A percentile compares a stretch with the other conserved stretches of the same genome.
Evolutionary conservation across 2,797 vertebrate species (phyloP).

Genomic region (Argyrosomus regius): DNA sequence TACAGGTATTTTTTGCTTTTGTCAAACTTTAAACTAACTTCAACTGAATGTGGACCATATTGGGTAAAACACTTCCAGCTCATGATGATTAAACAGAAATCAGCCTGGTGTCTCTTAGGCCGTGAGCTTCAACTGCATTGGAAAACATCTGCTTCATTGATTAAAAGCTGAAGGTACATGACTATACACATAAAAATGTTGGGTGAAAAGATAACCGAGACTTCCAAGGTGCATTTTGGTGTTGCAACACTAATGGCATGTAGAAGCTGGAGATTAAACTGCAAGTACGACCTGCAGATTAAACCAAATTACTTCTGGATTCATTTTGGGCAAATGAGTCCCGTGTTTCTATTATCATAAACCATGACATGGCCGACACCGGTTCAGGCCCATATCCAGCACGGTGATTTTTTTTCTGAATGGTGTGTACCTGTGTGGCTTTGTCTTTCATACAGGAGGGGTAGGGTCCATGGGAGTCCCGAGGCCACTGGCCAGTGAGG

Average conservation of each 20-base stretch:
- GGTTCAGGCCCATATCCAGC: background rate
- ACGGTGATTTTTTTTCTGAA: background rate
- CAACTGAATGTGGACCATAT: background rate
- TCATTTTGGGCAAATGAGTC: background rate
- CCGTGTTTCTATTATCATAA: background rate
- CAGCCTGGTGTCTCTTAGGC: background rate
- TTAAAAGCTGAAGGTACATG: background rate
- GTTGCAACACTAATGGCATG: background rate
- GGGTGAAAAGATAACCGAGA: background rate
- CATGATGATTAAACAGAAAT: constrained; percentile 2
- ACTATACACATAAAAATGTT: background rate
- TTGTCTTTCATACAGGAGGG: constrained; percentile 98
- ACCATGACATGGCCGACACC: background rate
- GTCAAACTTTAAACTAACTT: background rate
- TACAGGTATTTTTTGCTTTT: background rate
- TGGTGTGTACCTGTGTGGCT: constrained; percentile 92
- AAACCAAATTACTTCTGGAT: background rate
- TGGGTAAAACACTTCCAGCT: background rate
- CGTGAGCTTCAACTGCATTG: background rate
- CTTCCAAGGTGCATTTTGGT: background rate
- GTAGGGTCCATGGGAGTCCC: constrained; percentile 92
- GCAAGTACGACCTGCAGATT: background rate
- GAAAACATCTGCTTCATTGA: constrained; percentile 1
- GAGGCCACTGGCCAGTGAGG: constrained; percentile 98
- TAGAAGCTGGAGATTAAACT: constrained; percentile 6